Evolutionary conservation across 2,888 invertebrate genomes (phyloP).

Genomic region (Sesamia inferens): DNA sequence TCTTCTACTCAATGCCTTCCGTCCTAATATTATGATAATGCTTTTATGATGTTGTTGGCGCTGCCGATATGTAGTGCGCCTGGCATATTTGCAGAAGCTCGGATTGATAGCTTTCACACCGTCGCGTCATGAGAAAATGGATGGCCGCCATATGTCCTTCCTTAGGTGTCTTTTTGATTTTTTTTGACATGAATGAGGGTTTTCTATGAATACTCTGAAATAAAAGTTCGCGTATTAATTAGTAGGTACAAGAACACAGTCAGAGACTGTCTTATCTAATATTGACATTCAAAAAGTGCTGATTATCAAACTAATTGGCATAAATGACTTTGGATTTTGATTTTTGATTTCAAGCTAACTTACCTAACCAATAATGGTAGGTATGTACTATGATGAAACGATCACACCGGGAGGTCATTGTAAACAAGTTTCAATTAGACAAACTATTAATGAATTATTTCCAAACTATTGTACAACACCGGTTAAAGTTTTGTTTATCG

Average conservation of each 20-base stretch:
- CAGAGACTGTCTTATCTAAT: too few relatives aligned
- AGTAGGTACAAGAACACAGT: too few relatives aligned
- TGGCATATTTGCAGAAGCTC: neutral
- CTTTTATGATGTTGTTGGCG: neutral
- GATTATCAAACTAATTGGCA: too few relatives aligned
- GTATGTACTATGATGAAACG: neutral
- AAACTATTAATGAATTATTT: constrained; percentile 28
- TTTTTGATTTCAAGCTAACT: too few relatives aligned
- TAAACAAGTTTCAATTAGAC: constrained; percentile 23
- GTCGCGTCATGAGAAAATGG: neutral
- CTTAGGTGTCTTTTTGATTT: neutral
- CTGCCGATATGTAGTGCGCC: neutral
- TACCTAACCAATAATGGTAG: neutral
- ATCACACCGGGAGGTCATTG: constrained; percentile 17
- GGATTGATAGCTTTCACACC: neutral
- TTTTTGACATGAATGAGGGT: neutral
- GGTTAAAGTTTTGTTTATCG: constrained; percentile 28
- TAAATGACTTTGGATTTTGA: too few relatives aligned
- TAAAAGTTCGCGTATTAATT: neutral
- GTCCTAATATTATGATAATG: neutral
- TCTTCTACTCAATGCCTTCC: neutral
- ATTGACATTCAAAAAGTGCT: too few relatives aligned
- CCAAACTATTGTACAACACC: constrained; percentile 20
- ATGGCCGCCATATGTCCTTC: neutral
- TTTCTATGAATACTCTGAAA: too few relatives aligned